Base-by-base conservation (phyloP, 2,888 invertebrate genomes). In the Xiphydria camelus region DNA sequence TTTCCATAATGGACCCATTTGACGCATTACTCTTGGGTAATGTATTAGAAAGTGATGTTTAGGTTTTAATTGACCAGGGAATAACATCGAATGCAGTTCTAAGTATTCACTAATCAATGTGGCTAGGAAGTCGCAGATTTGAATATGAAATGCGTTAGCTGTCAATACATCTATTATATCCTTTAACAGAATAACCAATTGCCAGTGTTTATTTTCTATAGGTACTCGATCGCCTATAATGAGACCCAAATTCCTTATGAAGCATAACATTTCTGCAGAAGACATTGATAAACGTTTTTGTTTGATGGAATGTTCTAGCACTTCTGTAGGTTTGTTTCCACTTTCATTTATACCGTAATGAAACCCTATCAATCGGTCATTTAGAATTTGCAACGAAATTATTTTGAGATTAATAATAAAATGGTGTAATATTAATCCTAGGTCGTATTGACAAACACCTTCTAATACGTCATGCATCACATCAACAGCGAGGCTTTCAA, bases 11-110 rank as follows among this genome's bases (percentile, higher is more conserved):
- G 57, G 54, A 6, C 55, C 50, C 15, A 50, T 38, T 4, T 22
- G 12, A 18, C 32, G 17, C 31, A 56, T 48, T n/a, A 46, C 3
- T n/a, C n/a, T n/a, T n/a, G n/a, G n/a, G n/a, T n/a, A n/a, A n/a
- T n/a, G n/a, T n/a, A n/a, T n/a, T n/a, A 56, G 23, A 21, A 52
- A 29, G 32, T 61, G 57, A 41, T 54, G 52, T 42, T 57, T 57
- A 1, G 47, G 47, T 35, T 54, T 56, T 5, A 56, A 19, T 9
- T 17, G 26, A 19, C 41, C 18, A 19, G 42, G 44, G 41, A 41
- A 51, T 40, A 23, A 46, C 31, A 26, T 31, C 10, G 19, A 21
- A 4, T 46, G 43, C 20, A 38, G 12, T 17, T 5, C 4, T 20
- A 53, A 49, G 41, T 55, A 56, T 15, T 56, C 49, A 7, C 14